Base-by-base conservation (phyloP, 2,113 vertebrate species). In the Alaudala cheleensis region DNA sequence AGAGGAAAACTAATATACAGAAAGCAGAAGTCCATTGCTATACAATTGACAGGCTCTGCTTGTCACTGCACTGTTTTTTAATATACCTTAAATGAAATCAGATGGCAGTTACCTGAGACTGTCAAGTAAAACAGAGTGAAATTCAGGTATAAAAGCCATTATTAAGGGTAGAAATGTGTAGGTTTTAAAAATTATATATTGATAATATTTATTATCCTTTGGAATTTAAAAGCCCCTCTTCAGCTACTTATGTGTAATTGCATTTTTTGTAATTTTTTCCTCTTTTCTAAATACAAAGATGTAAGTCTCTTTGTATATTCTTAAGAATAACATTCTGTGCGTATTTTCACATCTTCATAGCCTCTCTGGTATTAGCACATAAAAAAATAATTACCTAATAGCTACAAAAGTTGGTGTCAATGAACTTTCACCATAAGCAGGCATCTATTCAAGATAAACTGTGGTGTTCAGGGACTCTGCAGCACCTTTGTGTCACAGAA, bases 1-100 rank as follows among this genome's bases (percentile, higher is more conserved):
- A 74, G 90, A 93, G 76, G 93, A 94, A 94, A 95, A 93, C 76
- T 44, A 70, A 78, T 58, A 31, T 22, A 67, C n/a, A 58, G 33
- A 73, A 66, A 90, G 23, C 26, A 90, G 42, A 94, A 78, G 47
- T 37, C 25, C 13, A 13, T 21, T 67, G 20, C 14, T 76, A 8
- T 22, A 18, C 22, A 45, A 28, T 6, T 31, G 74, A 29, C 16
- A 77, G 73, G 26, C 21, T 82, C 56, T 76, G 17, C 24, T 73
- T 74, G 31, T 44, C 58, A 72, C 54, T 24, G 34, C 28, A 42
- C 15, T 45, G 40, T 15, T 77, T 50, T 84, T 44, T 28, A 57
- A 69, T 15, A 49, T 1, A 42, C 14, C 6, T 50, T 61, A 69
- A 65, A 15, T 61, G 7, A 81, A 73, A 92, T 57, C 24, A 71